Conservation (phyloP, 2,113 vertebrate species). For the Hystrix cristata region DNA sequence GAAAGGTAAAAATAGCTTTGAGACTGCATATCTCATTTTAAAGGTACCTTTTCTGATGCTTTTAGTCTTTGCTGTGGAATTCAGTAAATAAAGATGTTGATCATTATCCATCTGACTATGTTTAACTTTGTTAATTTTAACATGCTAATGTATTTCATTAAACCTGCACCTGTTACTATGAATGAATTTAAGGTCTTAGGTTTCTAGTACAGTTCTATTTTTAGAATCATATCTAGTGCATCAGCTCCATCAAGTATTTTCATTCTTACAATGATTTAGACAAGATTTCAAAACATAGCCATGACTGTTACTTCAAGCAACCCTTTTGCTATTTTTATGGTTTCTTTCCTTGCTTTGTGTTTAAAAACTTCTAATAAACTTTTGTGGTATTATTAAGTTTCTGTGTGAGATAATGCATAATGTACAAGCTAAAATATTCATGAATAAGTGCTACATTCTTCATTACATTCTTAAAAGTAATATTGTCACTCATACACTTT, state of each 20-base stretch:
- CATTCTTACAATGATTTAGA: neutral
- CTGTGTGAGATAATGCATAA: neutral
- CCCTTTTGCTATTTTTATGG: neutral
- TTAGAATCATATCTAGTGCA: slow-evolving; percentile 63
- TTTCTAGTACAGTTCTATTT: slow-evolving; percentile 70
- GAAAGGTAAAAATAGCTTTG: slow-evolving; percentile 35
- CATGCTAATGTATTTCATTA: slow-evolving; percentile 81
- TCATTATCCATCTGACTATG: slow-evolving; percentile 71
- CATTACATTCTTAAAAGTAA: neutral
- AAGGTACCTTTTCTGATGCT: slow-evolving; percentile 9
- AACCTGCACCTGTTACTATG: slow-evolving; percentile 79
- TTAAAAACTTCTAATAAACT: slow-evolving; percentile 15
- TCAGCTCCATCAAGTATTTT: slow-evolving; percentile 62
- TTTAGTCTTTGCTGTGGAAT: slow-evolving; percentile 53
- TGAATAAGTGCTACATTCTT: neutral
- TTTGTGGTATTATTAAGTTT: neutral
- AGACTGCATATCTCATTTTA: slow-evolving; percentile 33
- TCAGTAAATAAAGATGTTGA: slow-evolving; percentile 75
- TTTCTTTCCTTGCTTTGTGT: neutral
- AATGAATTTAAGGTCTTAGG: slow-evolving; percentile 67
- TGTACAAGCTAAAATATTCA: neutral
- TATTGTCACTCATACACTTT: neutral
- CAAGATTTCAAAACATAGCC: slow-evolving; percentile 44
- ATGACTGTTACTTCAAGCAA: slow-evolving; percentile 10
- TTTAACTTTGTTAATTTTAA: slow-evolving; percentile 83